Percentiles rank a stretch among this genome's conserved stretches.
These are phyloP conservation scores for Clinocottus analis DNA, from an alignment of 2,113 vertebrate species.

Conservation along the genomic window DNA sequence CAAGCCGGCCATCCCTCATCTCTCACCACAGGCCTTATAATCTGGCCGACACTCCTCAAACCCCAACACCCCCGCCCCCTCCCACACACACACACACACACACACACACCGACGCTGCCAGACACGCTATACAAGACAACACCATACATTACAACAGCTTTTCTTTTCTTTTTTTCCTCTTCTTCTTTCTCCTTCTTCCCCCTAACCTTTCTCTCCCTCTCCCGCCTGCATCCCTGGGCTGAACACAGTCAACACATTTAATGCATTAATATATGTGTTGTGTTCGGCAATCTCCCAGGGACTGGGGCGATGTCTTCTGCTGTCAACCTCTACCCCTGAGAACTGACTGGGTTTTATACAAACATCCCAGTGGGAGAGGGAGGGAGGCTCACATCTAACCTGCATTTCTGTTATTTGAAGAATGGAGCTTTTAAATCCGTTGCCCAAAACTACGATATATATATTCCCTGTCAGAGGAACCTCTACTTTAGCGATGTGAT, in stretches of 20 bases:
- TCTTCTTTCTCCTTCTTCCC: slow-evolving; percentile 30
- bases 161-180: slow-evolving; percentile 45
- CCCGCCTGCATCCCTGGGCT: slow-evolving; percentile 64
- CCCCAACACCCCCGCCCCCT: not conserved
- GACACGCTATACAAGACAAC: slow-evolving; percentile 78
- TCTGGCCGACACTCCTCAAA: slow-evolving; percentile 71
- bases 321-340: slow-evolving; percentile 80
- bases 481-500: not conserved
- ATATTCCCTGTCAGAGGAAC: slow-evolving; percentile 12
- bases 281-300: slow-evolving; percentile 77
- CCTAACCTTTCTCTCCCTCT: slow-evolving; percentile 63
- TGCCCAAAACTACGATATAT: slow-evolving; percentile 32
- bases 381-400: slow-evolving; percentile 48
- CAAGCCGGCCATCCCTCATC: slow-evolving; percentile 85
- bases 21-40: slow-evolving; percentile 79
- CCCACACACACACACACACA: not conserved
- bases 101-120: slow-evolving; percentile 32
- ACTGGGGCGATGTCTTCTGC: slow-evolving; percentile 74
- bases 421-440: slow-evolving; percentile 51
- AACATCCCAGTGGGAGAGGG: slow-evolving; percentile 72
- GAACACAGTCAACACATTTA: slow-evolving; percentile 82
- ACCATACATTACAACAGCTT: slow-evolving; percentile 78
- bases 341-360: slow-evolving; percentile 78
- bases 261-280: slow-evolving; percentile 83
- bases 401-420: slow-evolving; percentile 58